Percentiles rank a stretch among this genome's conserved stretches.
Conservation (phyloP, 2,113 vertebrate species). For the Hippoglossus stenolepis region DNA sequence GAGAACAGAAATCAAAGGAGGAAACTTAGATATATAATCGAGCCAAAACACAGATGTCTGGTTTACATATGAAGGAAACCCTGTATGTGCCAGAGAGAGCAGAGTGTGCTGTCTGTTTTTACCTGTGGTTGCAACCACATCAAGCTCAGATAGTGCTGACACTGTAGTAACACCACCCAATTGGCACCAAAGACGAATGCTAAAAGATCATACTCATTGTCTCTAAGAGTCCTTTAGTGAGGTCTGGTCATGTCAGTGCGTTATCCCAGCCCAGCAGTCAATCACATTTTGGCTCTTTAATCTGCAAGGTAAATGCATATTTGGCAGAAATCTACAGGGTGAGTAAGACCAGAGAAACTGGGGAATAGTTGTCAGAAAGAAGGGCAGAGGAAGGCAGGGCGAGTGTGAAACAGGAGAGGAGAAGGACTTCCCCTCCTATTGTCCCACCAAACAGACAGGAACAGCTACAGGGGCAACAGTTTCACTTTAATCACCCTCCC, state of each 20-base stretch:
- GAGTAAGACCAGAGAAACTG: background rate
- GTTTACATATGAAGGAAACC: constrained; percentile 29
- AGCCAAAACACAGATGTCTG: constrained; percentile 57
- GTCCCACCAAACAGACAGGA: constrained; percentile 70
- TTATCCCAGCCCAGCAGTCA: background rate
- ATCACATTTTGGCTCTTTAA: background rate
- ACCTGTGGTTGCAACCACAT: constrained; percentile 50
- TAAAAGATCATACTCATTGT: constrained; percentile 1
- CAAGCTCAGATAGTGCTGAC: constrained; percentile 27
- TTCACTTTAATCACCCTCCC: constrained; percentile 76
- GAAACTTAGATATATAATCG: constrained; percentile 47
- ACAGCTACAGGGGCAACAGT: constrained; percentile 63
- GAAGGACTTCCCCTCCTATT: constrained; percentile 69
- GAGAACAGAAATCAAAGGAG: constrained; percentile 58
- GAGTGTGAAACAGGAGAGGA: constrained; percentile 74
- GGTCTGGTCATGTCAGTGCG: constrained; percentile 14
- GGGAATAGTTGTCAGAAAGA: constrained; percentile 27
- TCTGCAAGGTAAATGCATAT: background rate
- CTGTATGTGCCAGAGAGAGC: constrained; percentile 3
- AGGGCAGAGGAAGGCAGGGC: constrained; percentile 27
- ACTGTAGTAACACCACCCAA: constrained; percentile 9
- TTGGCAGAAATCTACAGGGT: background rate
- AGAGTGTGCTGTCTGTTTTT: constrained; percentile 12
- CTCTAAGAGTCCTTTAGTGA: background rate
- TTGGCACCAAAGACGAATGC: background rate